Base-by-base conservation (phyloP, 1,140 invertebrate species). In the Monomorium pharaonis region DNA sequence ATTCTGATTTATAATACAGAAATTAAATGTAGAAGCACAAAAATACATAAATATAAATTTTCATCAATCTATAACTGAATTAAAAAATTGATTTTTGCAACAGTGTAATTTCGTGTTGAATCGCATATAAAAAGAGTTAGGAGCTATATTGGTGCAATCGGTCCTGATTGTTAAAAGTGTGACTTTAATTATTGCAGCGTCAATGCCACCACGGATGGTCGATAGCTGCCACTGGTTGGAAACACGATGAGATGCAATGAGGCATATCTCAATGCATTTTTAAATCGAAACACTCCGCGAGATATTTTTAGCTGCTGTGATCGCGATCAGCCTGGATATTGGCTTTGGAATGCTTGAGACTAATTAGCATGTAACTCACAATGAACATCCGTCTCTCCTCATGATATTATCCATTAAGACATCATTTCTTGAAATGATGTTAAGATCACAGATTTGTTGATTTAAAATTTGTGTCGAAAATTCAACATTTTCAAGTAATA, bases 231-330 rank as follows among this genome's bases (percentile, higher is more conserved):
- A 14, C 16, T 51, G 44, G 0, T 14, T 74, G 49, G n/a, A 49
- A 62, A n/a, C 30, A 7, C n/a, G 62, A 51, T 33, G 37, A 69
- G 51, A 56, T 42, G 18, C 47, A 24, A 63, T 85, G n/a, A n/a
- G n/a, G n/a, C n/a, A 37, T 18, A 78, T 67, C 14, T 85, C 21
- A 42, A 47, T 51, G 47, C 84, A n/a, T 51, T 84, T 76, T 30
- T 76, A 69, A 78, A 78, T 77, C 51, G 49, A 33, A 83, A 54
- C 85, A 24, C 18, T 21, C 21, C 7, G 54, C 12, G 21, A 63
- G 54, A 49, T 88, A 86, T 65, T 75, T 72, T 81, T 51, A 74
- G 60, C 83, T 49, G 16, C 12, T 49, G 21, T 18, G 56, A 77
- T 72, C 44, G 5, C 21, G 72, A 75, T 27, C 51, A 10, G 33